phyloP scores from a whole-genome alignment of 2,113 vertebrate genomes.

The Chloropsis cyanopogon region DNA sequence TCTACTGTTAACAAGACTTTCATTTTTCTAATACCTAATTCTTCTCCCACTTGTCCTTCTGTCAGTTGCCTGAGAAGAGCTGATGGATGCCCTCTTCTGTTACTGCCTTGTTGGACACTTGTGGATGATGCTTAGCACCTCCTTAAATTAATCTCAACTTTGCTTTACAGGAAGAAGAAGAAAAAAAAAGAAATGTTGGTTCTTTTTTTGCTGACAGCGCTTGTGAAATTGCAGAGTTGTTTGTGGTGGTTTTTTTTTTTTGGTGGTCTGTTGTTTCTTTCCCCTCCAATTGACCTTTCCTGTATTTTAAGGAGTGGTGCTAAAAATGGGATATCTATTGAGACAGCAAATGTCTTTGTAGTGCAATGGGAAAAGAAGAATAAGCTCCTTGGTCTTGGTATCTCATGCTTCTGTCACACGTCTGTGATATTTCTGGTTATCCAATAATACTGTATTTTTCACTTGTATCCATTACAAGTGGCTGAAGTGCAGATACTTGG shows the following conservation, averaged over 20 bases:
- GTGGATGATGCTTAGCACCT: not conserved
- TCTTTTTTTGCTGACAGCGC: not conserved
- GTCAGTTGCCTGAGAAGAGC: not conserved
- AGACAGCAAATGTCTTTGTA: not conserved
- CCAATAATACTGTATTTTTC: not conserved
- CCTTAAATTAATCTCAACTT: not conserved
- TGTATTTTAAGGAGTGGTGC: not conserved
- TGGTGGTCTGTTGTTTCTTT: not conserved
- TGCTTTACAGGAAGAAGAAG: not conserved
- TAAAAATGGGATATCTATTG: not conserved
- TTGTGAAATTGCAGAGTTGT: not conserved
- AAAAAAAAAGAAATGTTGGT: not conserved
- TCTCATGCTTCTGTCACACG: not conserved
- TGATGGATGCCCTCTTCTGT: not conserved
- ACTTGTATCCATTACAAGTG: not conserved
- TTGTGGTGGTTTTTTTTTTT: not conserved
- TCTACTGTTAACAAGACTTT: conserved; percentile 28
- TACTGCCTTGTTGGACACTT: not conserved
- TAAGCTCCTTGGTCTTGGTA: not conserved
- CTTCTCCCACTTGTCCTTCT: not conserved
- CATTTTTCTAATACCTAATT: conserved; percentile 50
- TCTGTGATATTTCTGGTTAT: not conserved
- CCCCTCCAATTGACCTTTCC: not conserved
- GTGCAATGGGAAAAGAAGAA: not conserved
- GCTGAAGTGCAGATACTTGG: not conserved